phyloP scores from a whole-genome alignment of 2,888 invertebrate genomes.

The Athrips mouffetella region DNA sequence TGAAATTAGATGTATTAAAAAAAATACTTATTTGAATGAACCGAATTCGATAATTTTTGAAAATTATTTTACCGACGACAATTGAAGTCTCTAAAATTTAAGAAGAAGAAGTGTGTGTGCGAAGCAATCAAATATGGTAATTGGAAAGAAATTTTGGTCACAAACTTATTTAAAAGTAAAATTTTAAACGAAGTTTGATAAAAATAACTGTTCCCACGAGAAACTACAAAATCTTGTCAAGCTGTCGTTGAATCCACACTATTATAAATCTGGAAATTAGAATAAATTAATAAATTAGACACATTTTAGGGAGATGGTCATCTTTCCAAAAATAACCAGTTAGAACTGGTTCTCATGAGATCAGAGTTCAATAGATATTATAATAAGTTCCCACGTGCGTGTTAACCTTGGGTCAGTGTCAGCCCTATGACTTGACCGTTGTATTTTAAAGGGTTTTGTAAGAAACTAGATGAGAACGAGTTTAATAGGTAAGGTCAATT shows the following conservation, averaged over 20 bases:
- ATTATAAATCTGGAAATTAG: conserved; percentile 40
- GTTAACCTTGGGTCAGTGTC: conserved; percentile 52
- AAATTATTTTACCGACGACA: too few relatives aligned
- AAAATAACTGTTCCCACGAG: conserved; percentile 35
- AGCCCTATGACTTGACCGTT: conserved; percentile 60
- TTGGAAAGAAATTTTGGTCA: too few relatives aligned
- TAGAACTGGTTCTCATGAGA: conserved; percentile 41
- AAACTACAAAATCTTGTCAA: conserved; percentile 27
- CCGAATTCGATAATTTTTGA: too few relatives aligned
- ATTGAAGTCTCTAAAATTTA: too few relatives aligned
- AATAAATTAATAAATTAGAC: conserved; percentile 55
- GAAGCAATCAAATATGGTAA: too few relatives aligned
- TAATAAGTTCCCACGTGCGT: conserved; percentile 55
- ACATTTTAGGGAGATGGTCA: conserved; percentile 38
- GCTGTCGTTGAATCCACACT: conserved; percentile 41
- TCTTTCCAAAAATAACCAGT: not conserved
- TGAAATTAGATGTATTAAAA: too few relatives aligned
- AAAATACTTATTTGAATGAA: too few relatives aligned
- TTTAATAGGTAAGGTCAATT: too few relatives aligned
- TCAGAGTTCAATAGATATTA: conserved; percentile 52
- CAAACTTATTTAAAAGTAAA: too few relatives aligned
- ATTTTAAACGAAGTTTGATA: too few relatives aligned
- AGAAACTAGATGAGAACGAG: not conserved
- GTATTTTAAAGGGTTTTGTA: conserved; percentile 37
- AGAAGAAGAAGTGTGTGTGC: too few relatives aligned